A percentile compares a stretch with the other conserved stretches of the same genome.
These are phyloP conservation scores for Drosophila suboccidentalis DNA, from an alignment of 2,888 invertebrate genomes.

Conservation along the genomic window DNA sequence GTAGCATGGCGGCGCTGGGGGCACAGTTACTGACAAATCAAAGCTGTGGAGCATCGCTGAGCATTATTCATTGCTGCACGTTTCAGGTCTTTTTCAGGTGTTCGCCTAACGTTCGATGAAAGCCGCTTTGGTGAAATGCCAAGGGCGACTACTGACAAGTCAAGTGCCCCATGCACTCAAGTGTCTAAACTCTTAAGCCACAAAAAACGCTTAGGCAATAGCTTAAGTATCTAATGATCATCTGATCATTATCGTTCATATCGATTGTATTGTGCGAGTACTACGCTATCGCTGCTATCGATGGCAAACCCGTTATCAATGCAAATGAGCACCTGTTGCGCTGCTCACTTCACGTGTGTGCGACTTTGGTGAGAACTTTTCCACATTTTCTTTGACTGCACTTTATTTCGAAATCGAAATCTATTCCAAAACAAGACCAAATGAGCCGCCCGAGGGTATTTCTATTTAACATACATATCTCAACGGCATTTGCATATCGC, in stretches of 20 bases:
- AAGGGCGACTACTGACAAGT: conserved; percentile 61
- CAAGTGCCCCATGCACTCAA: conserved; percentile 45
- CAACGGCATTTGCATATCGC: conserved; percentile 54
- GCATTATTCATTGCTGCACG: conserved; percentile 64
- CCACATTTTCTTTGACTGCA: conserved; percentile 42
- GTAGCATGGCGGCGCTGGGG: conserved; percentile 52
- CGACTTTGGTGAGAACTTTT: conserved; percentile 60
- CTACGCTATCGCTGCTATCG: conserved; percentile 31
- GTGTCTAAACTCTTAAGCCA: conserved; percentile 42
- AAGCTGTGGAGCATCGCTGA: conserved; percentile 53
- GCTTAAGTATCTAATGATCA: conserved; percentile 46
- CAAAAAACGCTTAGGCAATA: conserved; percentile 52
- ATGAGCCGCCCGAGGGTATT: conserved; percentile 56
- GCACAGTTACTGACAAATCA: conserved; percentile 41
- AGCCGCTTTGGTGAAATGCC: conserved; percentile 63
- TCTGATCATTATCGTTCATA: conserved; percentile 26
- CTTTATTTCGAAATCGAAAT: conserved; percentile 47
- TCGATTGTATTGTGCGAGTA: conserved; percentile 47
- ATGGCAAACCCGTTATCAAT: conserved; percentile 47
- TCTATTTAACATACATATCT: conserved; percentile 30
- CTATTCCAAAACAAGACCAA: conserved; percentile 49
- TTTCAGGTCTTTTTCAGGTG: conserved; percentile 59
- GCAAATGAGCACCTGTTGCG: conserved; percentile 70
- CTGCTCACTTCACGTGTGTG: conserved; percentile 52
- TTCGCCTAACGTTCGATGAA: conserved; percentile 49